Evolutionary conservation across 2,797 vertebrate genomes (phyloP).

Genomic region (Sciurus vulgaris): DNA sequence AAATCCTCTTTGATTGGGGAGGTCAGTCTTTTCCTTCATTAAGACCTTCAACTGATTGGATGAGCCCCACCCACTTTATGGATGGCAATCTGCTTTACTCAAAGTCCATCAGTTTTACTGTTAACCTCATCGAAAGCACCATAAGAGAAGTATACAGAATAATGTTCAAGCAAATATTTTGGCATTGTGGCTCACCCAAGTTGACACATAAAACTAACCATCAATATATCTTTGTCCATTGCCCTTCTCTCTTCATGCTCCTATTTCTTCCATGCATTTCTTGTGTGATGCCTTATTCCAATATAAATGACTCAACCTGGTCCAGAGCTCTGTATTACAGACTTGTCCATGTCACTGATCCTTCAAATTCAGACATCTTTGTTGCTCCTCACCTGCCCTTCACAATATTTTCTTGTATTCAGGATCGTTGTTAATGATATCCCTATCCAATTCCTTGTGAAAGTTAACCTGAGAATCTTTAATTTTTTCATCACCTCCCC

Average conservation of each 20-base stretch:
- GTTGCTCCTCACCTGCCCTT: not conserved
- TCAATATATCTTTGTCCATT: not conserved
- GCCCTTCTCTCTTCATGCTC: not conserved
- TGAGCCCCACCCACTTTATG: not conserved
- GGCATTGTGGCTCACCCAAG: not conserved
- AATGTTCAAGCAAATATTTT: not conserved
- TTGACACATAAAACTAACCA: conserved; percentile 37
- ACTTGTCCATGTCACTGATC: not conserved
- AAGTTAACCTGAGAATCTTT: not conserved
- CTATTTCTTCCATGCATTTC: not conserved
- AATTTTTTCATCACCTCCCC: not conserved
- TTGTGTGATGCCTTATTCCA: not conserved
- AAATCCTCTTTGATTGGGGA: not conserved
- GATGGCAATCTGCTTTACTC: not conserved
- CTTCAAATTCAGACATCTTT: not conserved
- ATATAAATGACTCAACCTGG: not conserved
- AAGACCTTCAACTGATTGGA: not conserved
- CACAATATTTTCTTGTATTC: not conserved
- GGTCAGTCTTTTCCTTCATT: not conserved
- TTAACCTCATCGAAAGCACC: conserved; percentile 1
- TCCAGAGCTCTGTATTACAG: not conserved
- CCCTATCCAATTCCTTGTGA: not conserved
- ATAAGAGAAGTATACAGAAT: conserved; percentile 9
- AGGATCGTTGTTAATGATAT: not conserved
- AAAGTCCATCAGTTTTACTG: not conserved